Conservation (phyloP, 2,797 vertebrate species). For the Sebastes itinus region DNA sequence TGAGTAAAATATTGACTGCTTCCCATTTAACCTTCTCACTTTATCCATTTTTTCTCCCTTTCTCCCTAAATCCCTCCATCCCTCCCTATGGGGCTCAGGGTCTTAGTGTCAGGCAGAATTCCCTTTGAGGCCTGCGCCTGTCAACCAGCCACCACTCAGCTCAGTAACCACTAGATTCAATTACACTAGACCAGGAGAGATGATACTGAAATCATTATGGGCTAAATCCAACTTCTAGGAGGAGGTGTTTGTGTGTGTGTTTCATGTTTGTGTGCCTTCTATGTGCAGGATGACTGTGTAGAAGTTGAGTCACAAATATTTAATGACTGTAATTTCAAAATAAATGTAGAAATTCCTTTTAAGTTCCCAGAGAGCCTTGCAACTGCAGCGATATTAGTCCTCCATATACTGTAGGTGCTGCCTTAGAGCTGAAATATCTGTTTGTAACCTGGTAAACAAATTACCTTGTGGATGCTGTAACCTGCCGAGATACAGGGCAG, state of each 20-base stretch:
- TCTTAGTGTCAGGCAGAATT: slow-evolving; percentile 79
- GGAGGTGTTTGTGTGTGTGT: neutral
- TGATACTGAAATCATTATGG: slow-evolving; percentile 62
- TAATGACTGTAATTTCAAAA: slow-evolving; percentile 1
- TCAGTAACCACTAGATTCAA: slow-evolving; percentile 68
- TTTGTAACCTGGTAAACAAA: slow-evolving; percentile 48
- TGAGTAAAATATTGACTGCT: slow-evolving; percentile 65
- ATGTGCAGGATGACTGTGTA: neutral
- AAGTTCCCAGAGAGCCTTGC: neutral
- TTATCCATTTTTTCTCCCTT: slow-evolving; percentile 56
- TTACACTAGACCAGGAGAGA: slow-evolving; percentile 55
- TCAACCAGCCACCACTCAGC: slow-evolving; percentile 69
- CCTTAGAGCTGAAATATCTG: slow-evolving; percentile 6
- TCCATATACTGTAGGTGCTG: neutral
- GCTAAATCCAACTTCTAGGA: slow-evolving; percentile 53
- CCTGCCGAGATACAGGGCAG: slow-evolving; percentile 28
- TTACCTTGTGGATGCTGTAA: slow-evolving; percentile 37
- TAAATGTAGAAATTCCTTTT: slow-evolving; percentile 21
- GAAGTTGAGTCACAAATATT: slow-evolving; percentile 3
- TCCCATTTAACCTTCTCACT: slow-evolving; percentile 65
- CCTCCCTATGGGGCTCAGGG: slow-evolving; percentile 61
- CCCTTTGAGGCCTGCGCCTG: slow-evolving; percentile 70
- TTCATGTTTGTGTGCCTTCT: neutral
- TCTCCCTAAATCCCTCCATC: slow-evolving; percentile 67
- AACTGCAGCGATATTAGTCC: neutral